Percentiles rank a stretch among this genome's conserved stretches.
phyloP scores from a whole-genome alignment of 35 echinoderm and acorn worm genomes.

The Hemicentrotus pulcherrimus region DNA sequence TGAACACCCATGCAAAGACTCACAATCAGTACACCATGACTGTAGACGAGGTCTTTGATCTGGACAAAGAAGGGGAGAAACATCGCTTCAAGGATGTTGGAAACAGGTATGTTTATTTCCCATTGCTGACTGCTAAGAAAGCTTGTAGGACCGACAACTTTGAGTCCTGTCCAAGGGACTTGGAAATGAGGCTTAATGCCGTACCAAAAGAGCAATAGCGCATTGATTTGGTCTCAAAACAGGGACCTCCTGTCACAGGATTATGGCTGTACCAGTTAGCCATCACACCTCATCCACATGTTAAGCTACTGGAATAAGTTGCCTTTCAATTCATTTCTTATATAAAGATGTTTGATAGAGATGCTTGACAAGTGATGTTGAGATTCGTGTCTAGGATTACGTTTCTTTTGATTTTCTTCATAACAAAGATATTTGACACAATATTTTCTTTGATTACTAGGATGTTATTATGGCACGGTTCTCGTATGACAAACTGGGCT shows the following conservation, averaged over 20 bases:
- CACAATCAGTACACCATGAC: conserved; percentile 89
- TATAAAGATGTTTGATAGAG: no score
- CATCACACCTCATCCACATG: no score
- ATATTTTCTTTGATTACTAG: conserved; percentile 12
- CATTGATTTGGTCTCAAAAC: no score
- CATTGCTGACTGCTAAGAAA: background rate
- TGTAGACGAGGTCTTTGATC: conserved; percentile 73
- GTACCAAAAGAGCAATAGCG: no score
- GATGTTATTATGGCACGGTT: conserved; percentile 94
- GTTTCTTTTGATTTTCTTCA: background rate
- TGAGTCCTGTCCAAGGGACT: no score
- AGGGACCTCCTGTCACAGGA: no score
- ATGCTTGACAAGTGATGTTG: no score
- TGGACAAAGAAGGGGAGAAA: conserved; percentile 74
- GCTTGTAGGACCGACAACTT: background rate
- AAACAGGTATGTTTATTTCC: conserved; percentile 65
- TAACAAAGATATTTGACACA: background rate
- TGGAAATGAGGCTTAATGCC: no score
- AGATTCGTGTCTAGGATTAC: no score
- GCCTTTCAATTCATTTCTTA: no score
- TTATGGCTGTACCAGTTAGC: no score
- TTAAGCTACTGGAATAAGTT: no score
- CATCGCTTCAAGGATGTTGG: conserved; percentile 75
- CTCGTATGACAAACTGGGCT: conserved; percentile 84
- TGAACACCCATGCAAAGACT: conserved; percentile 90